Evolutionary conservation across 2,888 invertebrate species (phyloP).

Genomic region (Dryobota labecula): DNA sequence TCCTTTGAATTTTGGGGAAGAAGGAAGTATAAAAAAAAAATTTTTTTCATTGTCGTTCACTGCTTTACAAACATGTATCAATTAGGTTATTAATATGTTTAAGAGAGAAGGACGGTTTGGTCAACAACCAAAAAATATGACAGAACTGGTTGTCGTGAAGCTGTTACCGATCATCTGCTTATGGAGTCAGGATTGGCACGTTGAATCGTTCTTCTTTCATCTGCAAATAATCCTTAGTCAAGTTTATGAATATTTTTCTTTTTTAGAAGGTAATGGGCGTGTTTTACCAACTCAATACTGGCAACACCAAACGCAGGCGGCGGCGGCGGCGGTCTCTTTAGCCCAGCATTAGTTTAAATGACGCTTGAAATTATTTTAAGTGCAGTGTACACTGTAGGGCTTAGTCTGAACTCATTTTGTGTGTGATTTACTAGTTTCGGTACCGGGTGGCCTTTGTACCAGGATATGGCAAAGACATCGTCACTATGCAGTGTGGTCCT

Average conservation of each 20-base stretch:
- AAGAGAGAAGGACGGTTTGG: neutral
- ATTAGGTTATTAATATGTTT: neutral
- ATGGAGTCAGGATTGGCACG: neutral
- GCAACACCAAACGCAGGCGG: slow-evolving; percentile 44
- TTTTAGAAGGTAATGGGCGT: neutral
- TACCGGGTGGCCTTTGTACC: slow-evolving; percentile 51
- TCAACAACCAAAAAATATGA: neutral
- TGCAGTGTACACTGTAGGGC: slow-evolving; percentile 57
- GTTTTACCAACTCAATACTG: slow-evolving; percentile 7
- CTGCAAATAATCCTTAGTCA: neutral
- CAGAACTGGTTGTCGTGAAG: neutral
- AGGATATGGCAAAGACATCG: slow-evolving; percentile 30
- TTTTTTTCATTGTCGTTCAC: neutral
- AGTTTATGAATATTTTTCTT: neutral
- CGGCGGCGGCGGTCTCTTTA: slow-evolving; percentile 51
- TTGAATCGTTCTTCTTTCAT: neutral
- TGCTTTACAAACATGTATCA: neutral
- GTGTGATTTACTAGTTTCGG: slow-evolving; percentile 57
- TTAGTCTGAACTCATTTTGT: slow-evolving; percentile 39
- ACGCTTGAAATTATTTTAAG: slow-evolving; percentile 79
- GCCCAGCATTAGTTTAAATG: slow-evolving; percentile 76
- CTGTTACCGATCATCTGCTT: neutral
- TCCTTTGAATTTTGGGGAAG: slow-evolving; percentile 24
- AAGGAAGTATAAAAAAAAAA: neutral
- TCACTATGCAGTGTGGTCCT: slow-evolving; percentile 17